phyloP scores from a whole-genome alignment of 2,113 vertebrate genomes.

The Chloropsis cyanopogon region DNA sequence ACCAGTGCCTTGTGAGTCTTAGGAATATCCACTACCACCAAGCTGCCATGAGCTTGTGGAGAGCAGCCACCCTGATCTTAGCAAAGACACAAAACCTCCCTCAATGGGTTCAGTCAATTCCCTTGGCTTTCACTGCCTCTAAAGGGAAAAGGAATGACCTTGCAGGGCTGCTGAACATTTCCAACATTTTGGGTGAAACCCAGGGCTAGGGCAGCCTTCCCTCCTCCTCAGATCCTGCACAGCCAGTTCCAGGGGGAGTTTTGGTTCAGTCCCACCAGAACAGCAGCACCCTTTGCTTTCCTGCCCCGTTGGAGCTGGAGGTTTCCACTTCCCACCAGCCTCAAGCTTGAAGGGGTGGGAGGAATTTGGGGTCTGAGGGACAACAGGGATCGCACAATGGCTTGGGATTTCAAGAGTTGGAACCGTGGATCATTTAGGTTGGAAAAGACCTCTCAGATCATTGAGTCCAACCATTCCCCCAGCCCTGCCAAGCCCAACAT shows the following conservation, averaged over 20 bases:
- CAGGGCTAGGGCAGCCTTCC: neutral
- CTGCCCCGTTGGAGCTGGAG: neutral
- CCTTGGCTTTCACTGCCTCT: neutral
- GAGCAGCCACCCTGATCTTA: neutral
- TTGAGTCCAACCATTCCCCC: neutral
- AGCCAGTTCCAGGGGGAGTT: neutral
- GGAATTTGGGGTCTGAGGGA: neutral
- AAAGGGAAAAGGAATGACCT: neutral
- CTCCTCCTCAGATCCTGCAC: neutral
- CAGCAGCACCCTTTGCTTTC: neutral
- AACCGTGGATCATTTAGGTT: neutral
- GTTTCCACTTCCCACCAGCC: neutral
- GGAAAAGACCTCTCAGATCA: neutral
- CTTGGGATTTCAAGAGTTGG: neutral
- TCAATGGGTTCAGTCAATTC: neutral
- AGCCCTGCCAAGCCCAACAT: neutral
- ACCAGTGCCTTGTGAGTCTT: neutral
- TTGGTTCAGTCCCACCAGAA: neutral
- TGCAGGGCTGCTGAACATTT: neutral
- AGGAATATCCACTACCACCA: neutral
- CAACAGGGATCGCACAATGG: rapidly evolving
- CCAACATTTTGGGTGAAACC: neutral
- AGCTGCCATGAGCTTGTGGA: neutral
- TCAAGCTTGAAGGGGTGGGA: neutral
- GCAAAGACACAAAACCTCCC: neutral